Evolutionary conservation across 1,140 invertebrate genomes (phyloP), one percentile per base, ranked within the genome.

Genomic region (Homarus americanus): DNA sequence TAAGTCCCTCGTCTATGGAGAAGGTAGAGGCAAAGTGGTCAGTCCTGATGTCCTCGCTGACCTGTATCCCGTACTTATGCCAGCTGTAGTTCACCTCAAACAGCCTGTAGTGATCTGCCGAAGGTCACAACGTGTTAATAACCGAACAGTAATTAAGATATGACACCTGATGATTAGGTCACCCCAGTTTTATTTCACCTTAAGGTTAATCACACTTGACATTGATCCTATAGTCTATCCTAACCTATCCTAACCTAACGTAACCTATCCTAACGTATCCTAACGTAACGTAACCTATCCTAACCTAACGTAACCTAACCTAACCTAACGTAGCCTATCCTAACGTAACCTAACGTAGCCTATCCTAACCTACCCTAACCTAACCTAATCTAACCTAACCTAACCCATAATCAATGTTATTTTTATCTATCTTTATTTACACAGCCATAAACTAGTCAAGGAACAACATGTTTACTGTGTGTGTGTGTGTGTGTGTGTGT

Each of bases 41-140:
- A 9, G 84, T 87, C 41, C 28, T 0, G 49, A 78, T 38, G 5
- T 15, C 41, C 12, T 32, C 12, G 72, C 49, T 63, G 32, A 36
- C 76, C 72, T 87, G 72, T 10, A 87, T 58, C 1, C 63, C 84
- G 32, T 20, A 38, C 12, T 78, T 53, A 58, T 49, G n/a, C 84
- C 84, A 87, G 12, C 73, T 28, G 32, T 87, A 87, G 17, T 75
- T 49, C 72, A 87, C 84, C 84, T 87, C 84, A 34, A 87, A 87
- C 41, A n/a, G 49, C 24, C 84, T 36, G 72, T 87, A 87, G 38
- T 87, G 84, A 28, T 87, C 84, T 87, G 72, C n/a, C n/a, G n/a
- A n/a, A n/a, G n/a, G n/a, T n/a, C n/a, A n/a, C n/a, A n/a, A n/a
- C n/a, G n/a, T n/a, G n/a, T n/a, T n/a, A n/a, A n/a, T n/a, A n/a